Conservation (phyloP, 1,140 invertebrate species). For the Drosophila saltans region DNA sequence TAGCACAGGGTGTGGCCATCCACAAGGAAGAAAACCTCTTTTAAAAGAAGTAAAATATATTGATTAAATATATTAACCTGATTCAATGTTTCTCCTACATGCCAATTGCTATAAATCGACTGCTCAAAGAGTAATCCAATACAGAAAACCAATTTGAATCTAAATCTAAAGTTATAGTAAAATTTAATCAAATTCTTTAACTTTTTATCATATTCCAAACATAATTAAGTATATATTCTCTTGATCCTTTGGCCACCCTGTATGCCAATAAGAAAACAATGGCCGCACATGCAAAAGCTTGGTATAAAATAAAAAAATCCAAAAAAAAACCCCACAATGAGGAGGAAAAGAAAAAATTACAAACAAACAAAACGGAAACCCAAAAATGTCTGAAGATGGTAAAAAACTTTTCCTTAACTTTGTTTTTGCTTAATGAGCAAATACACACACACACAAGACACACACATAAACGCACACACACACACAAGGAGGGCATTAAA, state of each 20-base stretch:
- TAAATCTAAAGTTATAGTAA: too few relatives aligned
- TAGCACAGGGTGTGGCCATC: constrained; percentile 37
- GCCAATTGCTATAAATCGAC: too few relatives aligned
- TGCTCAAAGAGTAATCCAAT: too few relatives aligned
- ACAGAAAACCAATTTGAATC: too few relatives aligned
- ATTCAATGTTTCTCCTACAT: too few relatives aligned
- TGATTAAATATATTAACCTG: not conserved
- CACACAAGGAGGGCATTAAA: constrained; percentile 55
- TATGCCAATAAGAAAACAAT: constrained; percentile 57
- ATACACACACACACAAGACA: constrained; percentile 52
- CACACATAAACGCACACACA: not conserved
- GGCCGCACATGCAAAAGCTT: constrained; percentile 33
- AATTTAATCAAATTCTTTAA: too few relatives aligned
- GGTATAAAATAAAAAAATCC: constrained; percentile 17
- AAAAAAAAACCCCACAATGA: constrained; percentile 26
- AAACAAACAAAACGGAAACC: constrained; percentile 63
- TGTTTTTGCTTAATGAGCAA: constrained; percentile 82
- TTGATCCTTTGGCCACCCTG: constrained; percentile 44
- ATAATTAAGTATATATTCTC: not conserved
- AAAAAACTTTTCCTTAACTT: constrained; percentile 74
- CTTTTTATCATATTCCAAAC: too few relatives aligned
- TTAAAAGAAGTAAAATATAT: not conserved
- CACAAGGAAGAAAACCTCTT: too few relatives aligned
- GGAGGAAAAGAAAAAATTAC: constrained; percentile 38
- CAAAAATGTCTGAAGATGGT: constrained; percentile 75